Percentiles rank a stretch among this genome's conserved stretches.
phyloP scores from a whole-genome alignment of 2,888 invertebrate species.

The Caenorhabditis doughertyi region DNA sequence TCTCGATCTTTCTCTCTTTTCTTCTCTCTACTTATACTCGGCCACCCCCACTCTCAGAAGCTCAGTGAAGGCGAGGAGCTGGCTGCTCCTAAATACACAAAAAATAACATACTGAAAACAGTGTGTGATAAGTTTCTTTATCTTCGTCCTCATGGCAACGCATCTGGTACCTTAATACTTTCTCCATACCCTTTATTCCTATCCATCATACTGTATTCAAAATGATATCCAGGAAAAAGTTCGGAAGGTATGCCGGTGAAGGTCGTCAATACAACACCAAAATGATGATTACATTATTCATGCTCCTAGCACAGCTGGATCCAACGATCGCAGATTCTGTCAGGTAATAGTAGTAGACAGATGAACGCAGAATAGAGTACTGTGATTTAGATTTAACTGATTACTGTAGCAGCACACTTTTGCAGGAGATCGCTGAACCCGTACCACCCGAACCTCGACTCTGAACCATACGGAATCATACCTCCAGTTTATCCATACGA shows the following conservation, averaged over 20 bases:
- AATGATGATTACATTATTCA: constrained; percentile 57
- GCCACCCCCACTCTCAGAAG: constrained; percentile 56
- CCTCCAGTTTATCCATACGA: constrained; percentile 56
- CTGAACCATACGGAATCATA: constrained; percentile 53
- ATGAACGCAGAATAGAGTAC: no score
- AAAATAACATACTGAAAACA: constrained; percentile 10
- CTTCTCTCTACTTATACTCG: constrained; percentile 55
- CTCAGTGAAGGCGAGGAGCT: constrained; percentile 29
- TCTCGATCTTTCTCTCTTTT: constrained; percentile 34
- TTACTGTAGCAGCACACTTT: no score
- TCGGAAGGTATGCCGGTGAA: constrained; percentile 30
- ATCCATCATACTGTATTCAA: constrained; percentile 1
- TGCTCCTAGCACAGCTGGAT: constrained; percentile 52
- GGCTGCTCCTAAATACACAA: constrained; percentile 35
- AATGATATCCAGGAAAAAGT: constrained; percentile 20
- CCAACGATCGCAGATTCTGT: constrained; percentile 43
- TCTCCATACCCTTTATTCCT: not conserved
- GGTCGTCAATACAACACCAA: constrained; percentile 1
- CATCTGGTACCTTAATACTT: constrained; percentile 35
- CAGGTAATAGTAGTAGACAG: no score
- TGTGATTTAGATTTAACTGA: no score
- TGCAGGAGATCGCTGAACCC: constrained; percentile 44
- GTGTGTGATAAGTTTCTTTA: constrained; percentile 2
- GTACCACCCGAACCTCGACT: constrained; percentile 27
- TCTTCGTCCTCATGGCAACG: constrained; percentile 13